Evolutionary conservation across 2,888 invertebrate genomes (phyloP), one percentile per base, ranked within the genome.

Genomic region (Andricus quercusramuli): DNA sequence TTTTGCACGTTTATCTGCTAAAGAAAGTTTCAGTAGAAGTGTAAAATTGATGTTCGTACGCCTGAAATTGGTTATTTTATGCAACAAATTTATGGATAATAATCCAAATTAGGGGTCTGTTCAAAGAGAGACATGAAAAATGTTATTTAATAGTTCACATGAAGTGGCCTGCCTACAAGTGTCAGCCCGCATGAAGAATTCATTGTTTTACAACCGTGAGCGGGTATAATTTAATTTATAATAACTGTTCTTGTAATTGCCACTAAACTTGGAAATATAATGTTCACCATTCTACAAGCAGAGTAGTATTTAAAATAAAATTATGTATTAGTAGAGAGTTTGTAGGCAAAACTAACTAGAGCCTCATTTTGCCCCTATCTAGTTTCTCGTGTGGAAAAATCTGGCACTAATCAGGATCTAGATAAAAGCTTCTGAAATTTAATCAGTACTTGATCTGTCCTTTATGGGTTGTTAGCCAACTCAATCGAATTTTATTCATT

Each of bases 1-100:
- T 67, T 67, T 41, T 67, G 22, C 41, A 67, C 41, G 41, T 67
- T 67, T 41, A 41, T 41, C 37, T 22, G 13, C 4, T 44, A 22
- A 67, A 41, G 67, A 67, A 67, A 67, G 41, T 67, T 67, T 67
- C 41, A 37, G 41, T 67, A 37, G n/a, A 67, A 67, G 22, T 67
- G 22, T 41, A 67, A 67, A 44, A 67, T n/a, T 20, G 22, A 41
- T 67, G n/a, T 41, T 13, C 67, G 3, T 9, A 11, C 13, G n/a
- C 41, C 32, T 67, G 5, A 22, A 41, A 44, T 67, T 67, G 22
- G 13, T 22, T 44, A n/a, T 44, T 67, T 67, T 67, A 41, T 37
- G 67, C 22, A 67, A 67, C 13, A 41, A 4, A 22, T 67, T 66
- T 66, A 20, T 32, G 41, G 22, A n/a, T 66, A 66, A 66, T 66